A percentile compares a stretch with the other conserved stretches of the same genome.
Evolutionary conservation across 2,888 invertebrate genomes (phyloP).

Genomic region (Dryocosmus kuriphilus): DNA sequence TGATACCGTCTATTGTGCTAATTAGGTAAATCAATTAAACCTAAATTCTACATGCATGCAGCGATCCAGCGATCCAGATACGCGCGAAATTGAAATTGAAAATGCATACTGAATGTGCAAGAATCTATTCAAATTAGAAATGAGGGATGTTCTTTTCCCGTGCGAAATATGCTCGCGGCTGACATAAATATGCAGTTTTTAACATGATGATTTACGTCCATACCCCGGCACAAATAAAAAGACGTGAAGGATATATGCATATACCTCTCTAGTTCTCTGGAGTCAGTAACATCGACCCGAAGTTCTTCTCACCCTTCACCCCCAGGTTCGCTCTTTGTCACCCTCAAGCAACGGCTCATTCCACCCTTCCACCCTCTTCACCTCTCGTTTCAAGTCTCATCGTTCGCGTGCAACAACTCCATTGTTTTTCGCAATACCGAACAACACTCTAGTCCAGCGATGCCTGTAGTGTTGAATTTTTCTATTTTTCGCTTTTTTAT

Average conservation of each 20-base stretch:
- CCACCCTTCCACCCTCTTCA: slow-evolving; percentile 33
- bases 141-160: not conserved
- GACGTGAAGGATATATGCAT: not conserved
- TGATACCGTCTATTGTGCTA: too few species aligned
- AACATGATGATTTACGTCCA: not conserved
- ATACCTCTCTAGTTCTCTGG: not conserved
- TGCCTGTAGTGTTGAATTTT: slow-evolving; percentile 18
- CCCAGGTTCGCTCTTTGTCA: slow-evolving; percentile 26
- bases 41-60: too few species aligned
- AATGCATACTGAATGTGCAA: not conserved
- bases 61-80: too few species aligned
- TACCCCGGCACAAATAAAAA: not conserved
- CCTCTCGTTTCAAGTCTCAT: slow-evolving; percentile 39
- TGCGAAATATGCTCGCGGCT: not conserved
- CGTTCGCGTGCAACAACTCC: slow-evolving; percentile 55
- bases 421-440: slow-evolving; percentile 49
- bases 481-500: slow-evolving; percentile 24
- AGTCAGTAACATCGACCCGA: slow-evolving; percentile 33
- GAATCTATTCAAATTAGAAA: not conserved
- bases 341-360: slow-evolving; percentile 35
- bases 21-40: too few species aligned
- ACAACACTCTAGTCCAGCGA: slow-evolving; percentile 37
- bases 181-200: slow-evolving; percentile 1
- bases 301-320: slow-evolving; percentile 29
- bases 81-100: not conserved